Conservation (phyloP, 2,113 vertebrate species). For the Pomatorhinus ruficollis region DNA sequence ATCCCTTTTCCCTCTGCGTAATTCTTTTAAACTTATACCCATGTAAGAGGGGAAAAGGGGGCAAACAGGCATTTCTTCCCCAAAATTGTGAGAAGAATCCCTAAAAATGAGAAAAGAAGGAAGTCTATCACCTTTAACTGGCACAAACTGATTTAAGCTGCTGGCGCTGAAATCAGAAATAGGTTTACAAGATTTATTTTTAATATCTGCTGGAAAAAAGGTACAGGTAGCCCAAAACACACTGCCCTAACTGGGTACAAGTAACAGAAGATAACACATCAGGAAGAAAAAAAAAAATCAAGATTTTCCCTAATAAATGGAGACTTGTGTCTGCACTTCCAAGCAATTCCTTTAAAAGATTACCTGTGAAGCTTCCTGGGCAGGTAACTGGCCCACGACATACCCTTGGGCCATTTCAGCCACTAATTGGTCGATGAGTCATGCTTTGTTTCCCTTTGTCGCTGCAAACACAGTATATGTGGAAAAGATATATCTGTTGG, state of each 20-base stretch:
- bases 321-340: background rate
- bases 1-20: background rate
- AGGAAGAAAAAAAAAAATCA: background rate
- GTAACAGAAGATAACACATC: background rate
- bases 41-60: background rate
- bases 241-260: background rate
- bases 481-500: background rate
- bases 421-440: background rate
- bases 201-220: background rate
- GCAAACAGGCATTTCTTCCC: background rate
- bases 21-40: background rate
- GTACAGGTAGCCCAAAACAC: background rate
- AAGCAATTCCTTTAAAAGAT: background rate
- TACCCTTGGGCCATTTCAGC: background rate
- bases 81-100: background rate
- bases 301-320: background rate
- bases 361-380: background rate
- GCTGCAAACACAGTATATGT: background rate
- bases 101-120: background rate
- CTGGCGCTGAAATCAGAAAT: background rate
- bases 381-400: background rate
- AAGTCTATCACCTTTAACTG: background rate
- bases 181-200: background rate
- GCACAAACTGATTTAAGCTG: background rate
- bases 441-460: constrained; percentile 11